These are phyloP conservation scores for Forbesichthys agassizii DNA, from an alignment of 2,113 vertebrate species.

Conservation along the genomic window DNA sequence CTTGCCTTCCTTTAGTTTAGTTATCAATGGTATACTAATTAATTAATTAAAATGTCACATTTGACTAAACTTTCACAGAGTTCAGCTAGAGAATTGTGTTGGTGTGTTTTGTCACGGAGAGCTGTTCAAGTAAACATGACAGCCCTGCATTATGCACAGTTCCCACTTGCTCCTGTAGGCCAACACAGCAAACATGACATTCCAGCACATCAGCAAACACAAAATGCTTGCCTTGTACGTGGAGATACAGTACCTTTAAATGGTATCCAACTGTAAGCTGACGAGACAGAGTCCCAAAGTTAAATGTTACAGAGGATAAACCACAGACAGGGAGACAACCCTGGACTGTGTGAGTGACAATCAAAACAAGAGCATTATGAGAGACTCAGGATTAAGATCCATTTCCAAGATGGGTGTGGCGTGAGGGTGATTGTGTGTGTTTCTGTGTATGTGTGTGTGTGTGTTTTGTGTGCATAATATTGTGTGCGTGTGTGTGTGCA, in stretches of 20 bases:
- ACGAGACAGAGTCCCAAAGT: constrained; percentile 2
- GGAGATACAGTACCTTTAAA: not conserved
- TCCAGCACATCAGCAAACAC: constrained; percentile 4
- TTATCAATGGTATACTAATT: not conserved
- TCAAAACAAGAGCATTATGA: not conserved
- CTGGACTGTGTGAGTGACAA: constrained; percentile 17
- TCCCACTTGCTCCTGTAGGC: constrained; percentile 49
- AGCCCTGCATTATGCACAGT: constrained; percentile 49
- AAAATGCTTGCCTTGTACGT: constrained; percentile 1
- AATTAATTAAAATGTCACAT: not conserved
- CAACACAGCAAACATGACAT: constrained; percentile 39
- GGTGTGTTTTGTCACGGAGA: constrained; percentile 52
- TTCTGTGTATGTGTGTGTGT: not conserved
- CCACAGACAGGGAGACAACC: constrained; percentile 6
- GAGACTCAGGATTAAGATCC: not conserved
- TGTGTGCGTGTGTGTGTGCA: not conserved
- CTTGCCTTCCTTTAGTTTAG: not conserved
- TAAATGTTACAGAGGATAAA: constrained; percentile 9
- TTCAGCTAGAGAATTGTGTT: constrained; percentile 1
- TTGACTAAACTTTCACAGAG: not conserved
- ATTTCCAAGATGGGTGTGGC: too few species aligned
- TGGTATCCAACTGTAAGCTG: not conserved
- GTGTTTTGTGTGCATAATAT: not conserved
- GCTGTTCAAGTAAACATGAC: constrained; percentile 79
- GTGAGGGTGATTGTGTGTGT: not conserved